Percentiles rank a stretch among this genome's conserved stretches.
Conservation (phyloP, 2,797 vertebrate species). For the Premnoplex brunnescens region DNA sequence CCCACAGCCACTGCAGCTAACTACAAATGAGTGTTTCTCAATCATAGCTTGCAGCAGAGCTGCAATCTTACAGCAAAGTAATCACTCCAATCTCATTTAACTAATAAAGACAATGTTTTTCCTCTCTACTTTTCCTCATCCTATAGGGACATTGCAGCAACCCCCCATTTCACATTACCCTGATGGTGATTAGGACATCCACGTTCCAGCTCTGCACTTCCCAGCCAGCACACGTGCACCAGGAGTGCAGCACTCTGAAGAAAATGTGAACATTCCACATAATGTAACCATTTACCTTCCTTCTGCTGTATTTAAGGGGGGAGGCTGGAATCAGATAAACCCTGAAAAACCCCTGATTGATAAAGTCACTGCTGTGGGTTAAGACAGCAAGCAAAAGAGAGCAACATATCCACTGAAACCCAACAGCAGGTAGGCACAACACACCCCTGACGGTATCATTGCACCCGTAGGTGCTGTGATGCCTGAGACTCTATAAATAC, state of each 20-base stretch:
- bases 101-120: conserved; percentile 36
- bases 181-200: background rate
- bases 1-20: conserved; percentile 28
- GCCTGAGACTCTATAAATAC: conserved; percentile 27
- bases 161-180: background rate
- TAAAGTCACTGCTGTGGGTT: background rate
- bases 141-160: background rate
- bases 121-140: background rate
- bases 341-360: background rate
- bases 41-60: conserved; percentile 5
- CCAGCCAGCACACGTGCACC: background rate
- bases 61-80: conserved; percentile 26
- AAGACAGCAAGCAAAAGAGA: background rate
- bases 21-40: background rate
- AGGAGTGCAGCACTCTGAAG: background rate
- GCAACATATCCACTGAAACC: background rate
- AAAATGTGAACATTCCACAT: background rate
- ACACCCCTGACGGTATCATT: background rate
- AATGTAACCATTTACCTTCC: background rate
- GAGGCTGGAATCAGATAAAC: background rate
- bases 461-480: background rate
- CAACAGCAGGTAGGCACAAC: background rate
- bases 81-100: conserved; percentile 42
- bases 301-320: background rate
- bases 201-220: accelerated